Base-by-base conservation (phyloP, 1,140 invertebrate genomes). In the Drosophila mayri region DNA sequence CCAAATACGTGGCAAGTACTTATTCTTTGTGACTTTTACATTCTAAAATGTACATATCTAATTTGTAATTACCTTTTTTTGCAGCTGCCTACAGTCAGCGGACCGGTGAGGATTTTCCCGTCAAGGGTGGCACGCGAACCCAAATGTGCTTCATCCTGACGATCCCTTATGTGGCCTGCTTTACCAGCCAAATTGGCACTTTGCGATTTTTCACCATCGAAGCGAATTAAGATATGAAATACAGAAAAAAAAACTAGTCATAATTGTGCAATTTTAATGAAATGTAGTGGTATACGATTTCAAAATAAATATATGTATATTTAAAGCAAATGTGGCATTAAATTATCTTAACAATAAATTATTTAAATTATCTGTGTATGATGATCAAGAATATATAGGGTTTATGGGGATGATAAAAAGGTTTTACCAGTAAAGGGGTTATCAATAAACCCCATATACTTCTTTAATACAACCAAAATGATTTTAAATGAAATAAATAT, bases 1-100 rank as follows among this genome's bases (percentile, higher is more conserved):
- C 1, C 72, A 88, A 40, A 77, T 87, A 74, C 80, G 76, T 71
- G 84, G 84, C 72, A 71, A 71, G 80, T 82, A n/a, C n/a, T n/a
- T n/a, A 37, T n/a, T 40, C 14, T 1, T 0, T 0, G 0, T 0
- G 2, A 44, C 3, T 22, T 10, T 12, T 12, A 0, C 3, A 12
- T 37, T 16, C 20, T 18, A 16, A 40, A 30, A 40, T 14, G 10
- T 12, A n/a, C n/a, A n/a, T n/a, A 10, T 32, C 0, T 54, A 14
- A 22, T 40, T 40, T 54, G 32, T 49, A 41, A 20, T 63, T 47
- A 50, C 28, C 4, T 8, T 25, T 25, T 7, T 4, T 70, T 78
- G 20, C 63, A 87, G 84, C 58, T 54, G 67, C 30, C 11, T 87
- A 87, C 18, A 52, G 16, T 16, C 46, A 65, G 28, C 30, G 81